phyloP scores from a whole-genome alignment of 2,797 vertebrate genomes.

The Kryptopterus vitreolus region DNA sequence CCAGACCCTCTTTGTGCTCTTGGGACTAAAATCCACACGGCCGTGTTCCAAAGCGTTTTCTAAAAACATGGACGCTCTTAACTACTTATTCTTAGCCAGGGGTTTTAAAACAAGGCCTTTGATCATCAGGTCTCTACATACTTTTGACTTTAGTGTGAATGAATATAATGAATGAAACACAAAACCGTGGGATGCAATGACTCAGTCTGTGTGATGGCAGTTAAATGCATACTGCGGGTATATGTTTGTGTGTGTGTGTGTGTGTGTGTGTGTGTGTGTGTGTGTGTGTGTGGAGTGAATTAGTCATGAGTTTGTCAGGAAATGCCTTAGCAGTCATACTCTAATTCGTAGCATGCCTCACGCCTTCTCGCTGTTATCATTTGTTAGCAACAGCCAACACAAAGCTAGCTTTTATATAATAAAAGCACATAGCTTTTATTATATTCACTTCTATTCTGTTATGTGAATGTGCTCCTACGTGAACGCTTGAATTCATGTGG shows the following conservation, averaged over 20 bases:
- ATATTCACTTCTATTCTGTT: neutral
- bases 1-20: neutral
- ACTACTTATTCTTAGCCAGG: neutral
- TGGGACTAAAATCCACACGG: neutral
- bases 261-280: neutral
- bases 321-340: neutral
- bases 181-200: neutral
- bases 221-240: neutral
- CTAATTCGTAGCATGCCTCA: neutral
- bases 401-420: neutral
- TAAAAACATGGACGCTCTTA: no score
- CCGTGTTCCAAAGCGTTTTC: neutral
- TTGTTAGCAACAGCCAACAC: neutral
- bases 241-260: neutral
- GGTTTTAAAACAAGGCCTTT: neutral
- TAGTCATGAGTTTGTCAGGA: constrained; percentile 33
- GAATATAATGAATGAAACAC: neutral
- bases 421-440: constrained; percentile 20
- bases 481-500: neutral
- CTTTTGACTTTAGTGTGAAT: neutral
- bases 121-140: neutral
- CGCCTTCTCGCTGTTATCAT: neutral
- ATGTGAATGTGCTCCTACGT: constrained; percentile 8
- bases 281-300: neutral
- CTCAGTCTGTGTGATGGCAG: neutral